Percentiles rank a stretch among this genome's conserved stretches.
Conservation (phyloP, 2,113 vertebrate genomes). For the Neopipo cinnamomea region DNA sequence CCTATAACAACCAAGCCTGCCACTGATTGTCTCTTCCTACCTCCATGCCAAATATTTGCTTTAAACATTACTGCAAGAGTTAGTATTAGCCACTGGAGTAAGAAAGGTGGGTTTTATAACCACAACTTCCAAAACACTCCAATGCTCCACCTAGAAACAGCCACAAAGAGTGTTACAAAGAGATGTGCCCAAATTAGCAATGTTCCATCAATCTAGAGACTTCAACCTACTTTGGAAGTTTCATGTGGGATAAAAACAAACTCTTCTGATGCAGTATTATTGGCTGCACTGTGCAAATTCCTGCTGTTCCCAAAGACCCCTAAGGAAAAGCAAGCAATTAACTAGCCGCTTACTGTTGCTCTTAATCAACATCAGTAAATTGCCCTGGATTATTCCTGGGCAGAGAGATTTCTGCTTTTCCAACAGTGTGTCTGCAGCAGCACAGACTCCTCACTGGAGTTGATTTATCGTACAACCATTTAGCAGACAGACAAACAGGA, state of each 20-base stretch:
- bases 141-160: not conserved
- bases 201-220: not conserved
- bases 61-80: not conserved
- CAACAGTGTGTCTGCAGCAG: not conserved
- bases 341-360: not conserved
- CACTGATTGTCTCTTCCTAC: not conserved
- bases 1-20: not conserved
- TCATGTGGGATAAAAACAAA: not conserved
- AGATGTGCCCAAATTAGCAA: not conserved
- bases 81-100: not conserved
- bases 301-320: not conserved
- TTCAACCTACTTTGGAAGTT: not conserved
- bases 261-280: not conserved
- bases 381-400: not conserved
- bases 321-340: not conserved
- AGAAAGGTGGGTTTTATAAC: not conserved
- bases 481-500: not conserved
- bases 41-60: not conserved
- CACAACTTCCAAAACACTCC: not conserved
- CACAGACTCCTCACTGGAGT: not conserved
- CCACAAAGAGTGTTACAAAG: not conserved
- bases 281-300: not conserved
- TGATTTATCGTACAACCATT: not conserved
- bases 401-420: not conserved
- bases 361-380: conserved; percentile 31